Conservation (phyloP, 2,113 vertebrate genomes). For the Acrocephalus arundinaceus region DNA sequence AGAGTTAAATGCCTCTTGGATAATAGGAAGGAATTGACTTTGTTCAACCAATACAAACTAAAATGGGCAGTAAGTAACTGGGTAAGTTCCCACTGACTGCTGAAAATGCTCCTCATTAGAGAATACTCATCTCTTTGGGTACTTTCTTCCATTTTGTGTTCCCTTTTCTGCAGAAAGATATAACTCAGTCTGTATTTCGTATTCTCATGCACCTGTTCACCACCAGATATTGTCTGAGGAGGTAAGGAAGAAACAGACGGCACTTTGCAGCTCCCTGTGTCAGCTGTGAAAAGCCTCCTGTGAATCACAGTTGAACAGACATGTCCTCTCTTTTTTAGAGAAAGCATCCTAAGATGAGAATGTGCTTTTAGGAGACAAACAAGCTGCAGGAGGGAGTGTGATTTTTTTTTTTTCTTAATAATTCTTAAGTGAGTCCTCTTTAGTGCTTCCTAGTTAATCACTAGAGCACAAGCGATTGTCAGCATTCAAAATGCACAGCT, state of each 20-base stretch:
- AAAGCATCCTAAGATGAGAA: neutral
- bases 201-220: neutral
- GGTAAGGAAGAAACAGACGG: neutral
- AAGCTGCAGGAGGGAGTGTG: neutral
- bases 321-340: neutral
- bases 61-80: neutral
- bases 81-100: neutral
- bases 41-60: neutral
- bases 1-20: neutral
- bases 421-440: neutral
- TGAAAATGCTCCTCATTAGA: neutral
- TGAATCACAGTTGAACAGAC: neutral
- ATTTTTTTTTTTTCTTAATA: neutral
- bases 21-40: neutral
- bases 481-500: neutral
- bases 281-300: neutral
- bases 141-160: neutral
- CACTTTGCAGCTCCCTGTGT: neutral
- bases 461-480: neutral
- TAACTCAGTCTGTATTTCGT: neutral
- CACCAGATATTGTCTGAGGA: neutral
- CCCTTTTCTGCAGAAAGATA: neutral
- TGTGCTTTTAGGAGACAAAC: neutral
- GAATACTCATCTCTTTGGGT: neutral
- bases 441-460: neutral